phyloP scores from a whole-genome alignment of 2,797 vertebrate genomes.

The Peromyscus eremicus region DNA sequence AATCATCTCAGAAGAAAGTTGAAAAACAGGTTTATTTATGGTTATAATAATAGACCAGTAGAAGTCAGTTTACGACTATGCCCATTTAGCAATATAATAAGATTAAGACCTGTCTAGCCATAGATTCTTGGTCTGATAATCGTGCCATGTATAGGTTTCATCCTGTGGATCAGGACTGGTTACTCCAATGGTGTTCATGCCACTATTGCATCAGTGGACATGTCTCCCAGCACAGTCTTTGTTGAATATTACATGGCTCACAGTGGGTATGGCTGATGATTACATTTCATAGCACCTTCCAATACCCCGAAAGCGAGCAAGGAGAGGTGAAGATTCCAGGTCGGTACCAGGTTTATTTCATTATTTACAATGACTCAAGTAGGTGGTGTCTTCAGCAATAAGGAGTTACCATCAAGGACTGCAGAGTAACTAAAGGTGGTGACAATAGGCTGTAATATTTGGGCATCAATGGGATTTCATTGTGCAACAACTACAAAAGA shows the following conservation, averaged over 20 bases:
- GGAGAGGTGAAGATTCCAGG: neutral
- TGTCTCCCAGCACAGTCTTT: too few species aligned
- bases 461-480: neutral
- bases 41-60: neutral
- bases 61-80: neutral
- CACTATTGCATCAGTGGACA: neutral
- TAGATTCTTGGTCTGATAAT: neutral
- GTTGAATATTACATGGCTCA: neutral
- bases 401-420: neutral
- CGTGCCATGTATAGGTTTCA: neutral
- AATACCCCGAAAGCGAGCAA: neutral
- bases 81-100: neutral
- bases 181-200: neutral
- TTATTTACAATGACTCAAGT: neutral
- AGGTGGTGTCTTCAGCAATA: neutral
- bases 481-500: neutral
- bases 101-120: neutral
- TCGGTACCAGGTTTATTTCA: neutral
- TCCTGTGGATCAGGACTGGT: neutral
- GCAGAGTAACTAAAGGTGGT: neutral
- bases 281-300: neutral
- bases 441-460: neutral
- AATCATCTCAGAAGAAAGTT: neutral
- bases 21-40: neutral
- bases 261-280: too few species aligned